A percentile compares a stretch with the other conserved stretches of the same genome.
phyloP scores from a whole-genome alignment of 2,113 vertebrate species.

The Lophius piscatorius region DNA sequence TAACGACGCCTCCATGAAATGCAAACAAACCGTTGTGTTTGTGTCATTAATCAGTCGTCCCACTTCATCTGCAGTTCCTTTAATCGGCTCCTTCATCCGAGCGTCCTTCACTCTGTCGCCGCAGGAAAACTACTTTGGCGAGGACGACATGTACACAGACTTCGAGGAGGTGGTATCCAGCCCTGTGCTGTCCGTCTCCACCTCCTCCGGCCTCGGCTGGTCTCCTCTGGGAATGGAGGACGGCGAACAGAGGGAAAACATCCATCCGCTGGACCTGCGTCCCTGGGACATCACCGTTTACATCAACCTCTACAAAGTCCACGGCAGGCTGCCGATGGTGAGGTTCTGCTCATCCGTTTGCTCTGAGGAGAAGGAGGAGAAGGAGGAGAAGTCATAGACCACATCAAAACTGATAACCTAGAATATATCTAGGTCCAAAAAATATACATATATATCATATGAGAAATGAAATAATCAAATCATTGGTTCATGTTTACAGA shows the following conservation, averaged over 20 bases:
- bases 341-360: no score
- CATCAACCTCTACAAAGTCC: conserved; percentile 95
- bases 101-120: not conserved
- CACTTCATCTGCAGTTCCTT: no score
- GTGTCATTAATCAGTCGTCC: not conserved
- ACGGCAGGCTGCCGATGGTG: conserved; percentile 92
- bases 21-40: no score
- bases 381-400: no score
- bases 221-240: conserved; percentile 90
- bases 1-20: no score
- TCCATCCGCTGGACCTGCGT: conserved; percentile 89
- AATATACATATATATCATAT: no score
- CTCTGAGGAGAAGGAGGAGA: no score
- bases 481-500: no score
- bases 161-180: conserved; percentile 93
- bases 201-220: conserved; percentile 94
- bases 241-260: conserved; percentile 78
- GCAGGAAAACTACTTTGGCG: conserved; percentile 98
- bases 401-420: no score
- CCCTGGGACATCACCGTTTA: conserved; percentile 98
- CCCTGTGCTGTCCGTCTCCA: conserved; percentile 89
- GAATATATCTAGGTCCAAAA: no score
- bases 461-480: no score
- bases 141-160: conserved; percentile 98
- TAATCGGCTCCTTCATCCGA: not conserved